phyloP scores from a whole-genome alignment of 2,888 invertebrate species.

The Elysia crispata region DNA sequence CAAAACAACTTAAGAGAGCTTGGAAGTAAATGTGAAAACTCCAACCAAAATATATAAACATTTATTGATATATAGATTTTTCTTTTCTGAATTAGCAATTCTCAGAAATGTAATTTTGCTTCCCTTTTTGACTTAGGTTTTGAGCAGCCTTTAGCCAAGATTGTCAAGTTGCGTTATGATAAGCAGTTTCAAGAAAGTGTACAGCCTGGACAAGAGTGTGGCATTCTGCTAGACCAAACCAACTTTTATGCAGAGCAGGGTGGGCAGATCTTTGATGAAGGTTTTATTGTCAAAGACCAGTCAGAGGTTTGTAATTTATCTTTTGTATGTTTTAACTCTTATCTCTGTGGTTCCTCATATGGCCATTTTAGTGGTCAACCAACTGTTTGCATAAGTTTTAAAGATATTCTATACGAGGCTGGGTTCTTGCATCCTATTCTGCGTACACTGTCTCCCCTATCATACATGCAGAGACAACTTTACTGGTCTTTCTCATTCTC shows the following conservation, averaged over 20 bases:
- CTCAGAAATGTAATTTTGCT: constrained; percentile 70
- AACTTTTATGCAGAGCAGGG: constrained; percentile 99
- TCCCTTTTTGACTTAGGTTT: constrained; percentile 38
- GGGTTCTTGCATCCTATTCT: too few relatives aligned
- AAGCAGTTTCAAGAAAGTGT: constrained; percentile 92
- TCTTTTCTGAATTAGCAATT: not conserved
- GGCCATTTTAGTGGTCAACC: too few relatives aligned
- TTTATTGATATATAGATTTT: not conserved
- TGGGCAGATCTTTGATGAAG: constrained; percentile 98
- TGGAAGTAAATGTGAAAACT: too few relatives aligned
- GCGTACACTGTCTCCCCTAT: too few relatives aligned
- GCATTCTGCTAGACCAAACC: constrained; percentile 92
- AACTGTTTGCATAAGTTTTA: too few relatives aligned
- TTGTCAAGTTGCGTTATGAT: constrained; percentile 88
- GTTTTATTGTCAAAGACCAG: constrained; percentile 80
- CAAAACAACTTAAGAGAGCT: too few relatives aligned
- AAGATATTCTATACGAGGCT: too few relatives aligned
- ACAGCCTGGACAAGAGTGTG: constrained; percentile 88
- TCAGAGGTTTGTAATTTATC: constrained; percentile 89
- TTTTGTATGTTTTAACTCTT: too few relatives aligned
- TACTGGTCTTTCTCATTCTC: too few relatives aligned
- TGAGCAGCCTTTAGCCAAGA: constrained; percentile 81
- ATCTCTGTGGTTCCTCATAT: too few relatives aligned
- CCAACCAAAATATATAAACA: not conserved
- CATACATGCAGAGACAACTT: too few relatives aligned